Percentiles rank a stretch among this genome's conserved stretches.
These are phyloP conservation scores for Sycon ciliatum DNA, from an alignment of 37 sponge, comb jelly and placozoan genomes.

Conservation along the genomic window DNA sequence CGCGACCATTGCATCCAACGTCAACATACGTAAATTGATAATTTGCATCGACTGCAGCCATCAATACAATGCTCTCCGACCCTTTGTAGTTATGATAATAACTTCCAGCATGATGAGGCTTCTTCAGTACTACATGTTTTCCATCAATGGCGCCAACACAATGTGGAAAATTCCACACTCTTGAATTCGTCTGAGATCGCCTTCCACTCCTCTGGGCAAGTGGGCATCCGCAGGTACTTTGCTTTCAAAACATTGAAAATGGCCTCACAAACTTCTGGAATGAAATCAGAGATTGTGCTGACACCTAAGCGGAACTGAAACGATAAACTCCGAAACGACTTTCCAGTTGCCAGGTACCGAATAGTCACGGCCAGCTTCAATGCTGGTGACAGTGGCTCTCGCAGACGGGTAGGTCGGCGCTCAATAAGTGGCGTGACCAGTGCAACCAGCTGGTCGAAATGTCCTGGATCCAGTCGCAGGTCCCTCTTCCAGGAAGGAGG, in stretches of 20 bases:
- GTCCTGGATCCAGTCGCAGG: too few species aligned
- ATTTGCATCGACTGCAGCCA: slow-evolving; percentile 38
- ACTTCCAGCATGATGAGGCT: slow-evolving; percentile 27
- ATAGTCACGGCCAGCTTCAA: not conserved
- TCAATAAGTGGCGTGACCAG: not conserved
- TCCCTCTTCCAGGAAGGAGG: too few species aligned
- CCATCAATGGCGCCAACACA: slow-evolving; percentile 49
- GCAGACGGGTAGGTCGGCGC: too few species aligned
- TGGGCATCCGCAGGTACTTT: slow-evolving; percentile 17
- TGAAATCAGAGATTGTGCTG: not conserved
- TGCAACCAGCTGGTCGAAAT: not conserved
- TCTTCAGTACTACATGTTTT: slow-evolving; percentile 33
- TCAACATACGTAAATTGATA: slow-evolving; percentile 40
- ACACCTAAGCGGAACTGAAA: not conserved
- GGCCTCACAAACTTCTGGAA: not conserved
- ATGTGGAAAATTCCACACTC: slow-evolving; percentile 32
- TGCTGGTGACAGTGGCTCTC: too few species aligned
- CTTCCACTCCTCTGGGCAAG: slow-evolving; percentile 24
- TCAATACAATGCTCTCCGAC: slow-evolving; percentile 24
- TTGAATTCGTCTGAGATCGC: slow-evolving; percentile 17
- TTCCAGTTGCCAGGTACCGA: not conserved
- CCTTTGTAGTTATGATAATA: slow-evolving; percentile 47
- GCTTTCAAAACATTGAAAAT: not conserved
- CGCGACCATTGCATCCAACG: slow-evolving; percentile 32
- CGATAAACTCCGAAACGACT: too few species aligned